phyloP scores from a whole-genome alignment of 2,797 vertebrate species.

The Crenichthys baileyi region DNA sequence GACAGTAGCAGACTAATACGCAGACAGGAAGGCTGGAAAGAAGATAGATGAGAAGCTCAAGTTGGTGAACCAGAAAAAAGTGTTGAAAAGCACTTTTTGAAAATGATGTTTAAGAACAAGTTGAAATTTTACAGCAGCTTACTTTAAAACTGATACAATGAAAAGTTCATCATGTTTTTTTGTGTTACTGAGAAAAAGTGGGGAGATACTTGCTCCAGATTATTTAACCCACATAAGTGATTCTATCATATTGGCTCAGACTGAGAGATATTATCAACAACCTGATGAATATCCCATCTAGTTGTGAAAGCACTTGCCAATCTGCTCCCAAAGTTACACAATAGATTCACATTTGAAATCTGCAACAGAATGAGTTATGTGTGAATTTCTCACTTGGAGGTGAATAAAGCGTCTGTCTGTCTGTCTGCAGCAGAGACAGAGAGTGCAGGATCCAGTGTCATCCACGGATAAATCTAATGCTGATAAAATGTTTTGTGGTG shows the following conservation, averaged over 20 bases:
- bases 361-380: neutral
- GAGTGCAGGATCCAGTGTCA: too few relatives aligned
- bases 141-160: neutral
- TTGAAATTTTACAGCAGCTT: neutral
- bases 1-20: constrained; percentile 30
- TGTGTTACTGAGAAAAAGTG: neutral
- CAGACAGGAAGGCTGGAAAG: constrained; percentile 12
- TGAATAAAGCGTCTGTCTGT: too few relatives aligned
- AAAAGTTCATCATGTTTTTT: neutral
- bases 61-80: neutral
- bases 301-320: neutral
- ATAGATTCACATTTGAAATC: neutral
- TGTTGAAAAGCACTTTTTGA: neutral
- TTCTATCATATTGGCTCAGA: neutral
- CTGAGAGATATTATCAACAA: constrained; percentile 5
- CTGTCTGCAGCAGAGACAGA: too few relatives aligned
- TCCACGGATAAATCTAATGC: too few relatives aligned
- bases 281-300: constrained; percentile 3
- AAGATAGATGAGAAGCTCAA: neutral
- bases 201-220: neutral
- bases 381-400: too few relatives aligned
- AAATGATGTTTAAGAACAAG: neutral
- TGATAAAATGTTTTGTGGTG: too few relatives aligned
- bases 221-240: neutral
- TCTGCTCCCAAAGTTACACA: neutral